Base-by-base conservation (phyloP, 2,797 vertebrate genomes). In the Kryptopterus vitreolus region DNA sequence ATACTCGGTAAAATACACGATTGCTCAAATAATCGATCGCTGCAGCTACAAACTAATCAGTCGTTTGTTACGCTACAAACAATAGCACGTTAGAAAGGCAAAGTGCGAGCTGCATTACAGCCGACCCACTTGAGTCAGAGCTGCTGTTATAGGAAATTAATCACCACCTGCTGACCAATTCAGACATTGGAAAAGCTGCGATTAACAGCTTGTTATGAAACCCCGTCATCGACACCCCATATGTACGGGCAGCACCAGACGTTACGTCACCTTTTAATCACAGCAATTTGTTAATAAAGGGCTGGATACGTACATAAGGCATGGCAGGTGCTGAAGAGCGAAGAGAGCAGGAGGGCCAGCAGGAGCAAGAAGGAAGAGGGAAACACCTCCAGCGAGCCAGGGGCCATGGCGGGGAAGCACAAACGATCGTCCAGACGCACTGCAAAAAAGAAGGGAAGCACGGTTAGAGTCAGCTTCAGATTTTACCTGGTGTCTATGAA, bases 401-500 rank as follows among this genome's bases (percentile, higher is more conserved):
- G 82, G 88, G 86, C 79, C 92, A 92, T 93, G 91, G 87, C 80
- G 48, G 85, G 71, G 81, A 85, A 86, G 90, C 86, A 82, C 90
- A 89, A 86, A 89, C 78, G 80, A 90, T 87, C 57, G 88, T 85
- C 85, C 89, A 88, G 82, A 73, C 33, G 20, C 55, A 74, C 82
- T 84, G 78, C 1, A 18, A 33, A 79, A 43, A 9, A 43, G 24
- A 84, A 43, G 12, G 43, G 24, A 84, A 1, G 6, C 4, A 46
- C 31, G 46, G 15, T n/a, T 6, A 43, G 3, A 0, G 4, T 71
- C 50, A 79, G 26, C 6, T 70, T 71, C 6, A 0, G 12, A 43
- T 43, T 50, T 52, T 11, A 5, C 46, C 35, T 43, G 33, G 62
- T 35, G 35, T 18, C 18, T 33, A 20, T 9, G 10, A 18, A 35